Conservation (phyloP, 1,140 invertebrate genomes). For the Drosophila nannoptera region DNA sequence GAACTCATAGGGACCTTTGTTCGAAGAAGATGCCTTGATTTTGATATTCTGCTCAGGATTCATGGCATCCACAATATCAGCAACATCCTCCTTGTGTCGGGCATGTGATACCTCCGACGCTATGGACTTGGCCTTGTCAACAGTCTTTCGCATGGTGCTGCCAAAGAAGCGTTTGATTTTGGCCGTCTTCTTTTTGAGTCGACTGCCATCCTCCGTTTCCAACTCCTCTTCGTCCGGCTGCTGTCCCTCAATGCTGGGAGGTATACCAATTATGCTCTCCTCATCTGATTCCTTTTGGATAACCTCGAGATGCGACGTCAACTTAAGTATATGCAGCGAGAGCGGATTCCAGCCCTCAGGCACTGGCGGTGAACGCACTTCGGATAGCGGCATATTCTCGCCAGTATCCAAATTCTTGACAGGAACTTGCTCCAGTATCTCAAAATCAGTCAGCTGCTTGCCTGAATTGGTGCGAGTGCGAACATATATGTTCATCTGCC, state of each 20-base stretch:
- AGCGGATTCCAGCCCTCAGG: slow-evolving; percentile 84
- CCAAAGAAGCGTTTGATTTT: slow-evolving; percentile 92
- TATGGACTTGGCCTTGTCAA: slow-evolving; percentile 93
- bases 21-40: slow-evolving; percentile 94
- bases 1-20: slow-evolving; percentile 98
- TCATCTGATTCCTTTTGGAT: slow-evolving; percentile 86
- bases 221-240: slow-evolving; percentile 81
- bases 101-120: slow-evolving; percentile 92
- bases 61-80: slow-evolving; percentile 91
- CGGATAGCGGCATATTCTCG: slow-evolving; percentile 79
- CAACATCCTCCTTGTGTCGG: slow-evolving; percentile 90
- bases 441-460: slow-evolving; percentile 90
- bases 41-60: slow-evolving; percentile 92
- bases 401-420: slow-evolving; percentile 96
- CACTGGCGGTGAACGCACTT: slow-evolving; percentile 77
- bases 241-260: slow-evolving; percentile 82
- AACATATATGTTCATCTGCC: slow-evolving; percentile 87
- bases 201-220: slow-evolving; percentile 76
- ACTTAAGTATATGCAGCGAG: slow-evolving; percentile 95
- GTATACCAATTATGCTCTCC: slow-evolving; percentile 89
- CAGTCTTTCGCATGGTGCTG: slow-evolving; percentile 91
- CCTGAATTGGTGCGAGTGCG: slow-evolving; percentile 91
- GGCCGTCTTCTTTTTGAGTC: slow-evolving; percentile 81
- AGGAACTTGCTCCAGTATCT: slow-evolving; percentile 95
- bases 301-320: slow-evolving; percentile 80